These are phyloP conservation scores for Tachina fera DNA, from an alignment of 2,888 invertebrate genomes.

Conservation along the genomic window DNA sequence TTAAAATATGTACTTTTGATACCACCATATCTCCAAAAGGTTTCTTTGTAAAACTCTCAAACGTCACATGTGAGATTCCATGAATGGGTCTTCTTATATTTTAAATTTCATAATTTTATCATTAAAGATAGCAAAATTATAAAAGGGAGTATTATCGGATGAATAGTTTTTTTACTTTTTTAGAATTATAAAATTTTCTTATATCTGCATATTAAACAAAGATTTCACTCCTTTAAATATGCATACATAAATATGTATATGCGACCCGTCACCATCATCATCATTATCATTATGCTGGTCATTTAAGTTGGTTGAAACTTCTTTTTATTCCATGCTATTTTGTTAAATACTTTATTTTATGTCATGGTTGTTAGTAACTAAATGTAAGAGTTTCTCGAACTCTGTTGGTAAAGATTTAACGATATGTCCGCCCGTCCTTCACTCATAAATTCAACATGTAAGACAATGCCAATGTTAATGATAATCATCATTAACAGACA, in stretches of 20 bases:
- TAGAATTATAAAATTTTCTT: not conserved
- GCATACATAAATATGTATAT: not conserved
- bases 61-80: too few relatives aligned
- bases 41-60: too few relatives aligned
- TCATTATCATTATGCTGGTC: slow-evolving; percentile 12
- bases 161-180: too few relatives aligned
- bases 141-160: too few relatives aligned
- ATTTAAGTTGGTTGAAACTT: slow-evolving; percentile 32
- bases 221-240: slow-evolving; percentile 36
- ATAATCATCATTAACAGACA: slow-evolving; percentile 59
- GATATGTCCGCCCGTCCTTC: slow-evolving; percentile 67
- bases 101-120: too few relatives aligned
- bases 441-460: slow-evolving; percentile 65
- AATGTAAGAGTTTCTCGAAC: slow-evolving; percentile 78
- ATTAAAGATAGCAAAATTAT: too few relatives aligned
- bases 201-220: too few relatives aligned
- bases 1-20: too few relatives aligned
- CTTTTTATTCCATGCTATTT: slow-evolving; percentile 43
- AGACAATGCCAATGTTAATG: slow-evolving; percentile 69
- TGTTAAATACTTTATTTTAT: slow-evolving; percentile 60
- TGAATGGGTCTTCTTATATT: too few relatives aligned
- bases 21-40: too few relatives aligned
- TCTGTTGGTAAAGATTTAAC: slow-evolving; percentile 68
- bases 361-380: slow-evolving; percentile 62
- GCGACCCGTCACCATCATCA: slow-evolving; percentile 12